phyloP scores from a whole-genome alignment of 2,113 vertebrate species.

The Pseudonaja textilis region DNA sequence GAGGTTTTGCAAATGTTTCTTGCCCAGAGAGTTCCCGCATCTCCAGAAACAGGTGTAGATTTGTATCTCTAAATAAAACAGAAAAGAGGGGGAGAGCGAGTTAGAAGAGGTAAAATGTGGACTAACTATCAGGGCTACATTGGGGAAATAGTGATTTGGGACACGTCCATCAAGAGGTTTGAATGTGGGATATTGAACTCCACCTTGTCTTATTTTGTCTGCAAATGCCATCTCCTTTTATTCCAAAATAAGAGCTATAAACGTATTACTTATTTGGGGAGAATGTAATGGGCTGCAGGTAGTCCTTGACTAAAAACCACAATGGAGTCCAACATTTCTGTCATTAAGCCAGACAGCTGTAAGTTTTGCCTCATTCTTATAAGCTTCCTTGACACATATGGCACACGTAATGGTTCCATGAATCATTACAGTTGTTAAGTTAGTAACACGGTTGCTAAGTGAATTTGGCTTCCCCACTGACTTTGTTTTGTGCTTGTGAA shows the following conservation, averaged over 20 bases:
- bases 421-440: background rate
- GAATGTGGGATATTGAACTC: background rate
- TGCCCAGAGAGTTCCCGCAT: background rate
- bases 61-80: background rate
- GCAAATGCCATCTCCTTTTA: background rate
- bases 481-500: background rate
- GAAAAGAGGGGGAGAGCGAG: background rate
- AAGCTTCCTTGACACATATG: background rate
- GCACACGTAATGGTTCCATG: background rate
- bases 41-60: background rate
- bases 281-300: background rate
- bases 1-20: background rate
- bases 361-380: background rate
- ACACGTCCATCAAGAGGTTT: background rate
- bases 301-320: background rate
- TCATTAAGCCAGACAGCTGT: background rate
- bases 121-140: background rate
- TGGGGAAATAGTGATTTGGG: background rate
- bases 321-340: background rate
- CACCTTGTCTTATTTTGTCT: background rate
- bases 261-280: background rate
- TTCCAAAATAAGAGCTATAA: background rate
- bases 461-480: background rate
- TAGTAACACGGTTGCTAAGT: background rate
- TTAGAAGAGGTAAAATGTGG: background rate